Percentiles rank a stretch among this genome's conserved stretches.
phyloP scores from a whole-genome alignment of 1,140 invertebrate species.

The Plutomurus gul region DNA sequence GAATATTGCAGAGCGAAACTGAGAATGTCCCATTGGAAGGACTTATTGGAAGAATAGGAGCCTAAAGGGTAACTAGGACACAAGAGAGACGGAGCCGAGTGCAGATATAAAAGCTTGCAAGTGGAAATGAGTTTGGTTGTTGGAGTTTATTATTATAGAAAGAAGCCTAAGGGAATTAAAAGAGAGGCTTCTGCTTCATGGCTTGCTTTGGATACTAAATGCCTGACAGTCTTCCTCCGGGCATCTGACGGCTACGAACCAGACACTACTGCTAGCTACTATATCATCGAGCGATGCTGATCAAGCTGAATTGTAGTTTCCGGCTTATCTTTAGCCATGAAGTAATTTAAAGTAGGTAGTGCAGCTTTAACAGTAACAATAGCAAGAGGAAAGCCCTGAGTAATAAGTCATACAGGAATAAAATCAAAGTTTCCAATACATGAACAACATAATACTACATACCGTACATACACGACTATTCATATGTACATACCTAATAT shows the following conservation, averaged over 20 bases:
- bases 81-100: background rate
- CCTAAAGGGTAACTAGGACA: background rate
- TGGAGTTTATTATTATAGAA: slow-evolving; percentile 52
- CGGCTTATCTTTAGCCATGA: slow-evolving; percentile 8
- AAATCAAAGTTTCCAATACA: background rate
- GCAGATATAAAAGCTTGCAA: background rate
- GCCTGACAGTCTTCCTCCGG: slow-evolving; percentile 9
- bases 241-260: slow-evolving; percentile 39
- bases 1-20: too few relatives aligned
- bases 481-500: too few relatives aligned
- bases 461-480: too few relatives aligned
- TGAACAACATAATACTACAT: background rate
- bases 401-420: background rate
- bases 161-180: slow-evolving; percentile 40
- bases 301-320: slow-evolving; percentile 35
- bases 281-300: slow-evolving; percentile 15
- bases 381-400: background rate
- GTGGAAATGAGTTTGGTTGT: slow-evolving; percentile 35
- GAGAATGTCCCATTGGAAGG: too few relatives aligned
- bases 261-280: slow-evolving; percentile 1
- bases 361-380: too few relatives aligned
- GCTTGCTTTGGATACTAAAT: slow-evolving; percentile 24
- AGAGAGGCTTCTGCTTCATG: slow-evolving; percentile 18
- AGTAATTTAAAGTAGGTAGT: background rate
- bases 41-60: too few relatives aligned